Evolutionary conservation across 1,140 invertebrate species (phyloP), one percentile per base, ranked within the genome.

Genomic region (Zaprionus lachaisei): DNA sequence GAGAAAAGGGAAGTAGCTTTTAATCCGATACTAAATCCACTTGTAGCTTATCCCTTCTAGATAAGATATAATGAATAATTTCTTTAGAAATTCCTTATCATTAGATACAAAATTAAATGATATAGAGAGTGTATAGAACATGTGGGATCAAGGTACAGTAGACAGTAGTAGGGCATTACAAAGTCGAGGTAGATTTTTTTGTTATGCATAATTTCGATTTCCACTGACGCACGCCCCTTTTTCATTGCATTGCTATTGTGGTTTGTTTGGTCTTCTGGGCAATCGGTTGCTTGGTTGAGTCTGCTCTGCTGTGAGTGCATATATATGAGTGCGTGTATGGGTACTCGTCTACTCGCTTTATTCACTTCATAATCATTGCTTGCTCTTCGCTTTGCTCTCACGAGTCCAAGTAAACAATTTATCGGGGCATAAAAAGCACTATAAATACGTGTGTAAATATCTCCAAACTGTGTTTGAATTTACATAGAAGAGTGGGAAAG

Each of bases 181-280:
- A n/a, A 28, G 64, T 57, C 64, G 17, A 14, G 11, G 6, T 57
- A 7, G 15, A 3, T 11, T 12, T 4, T 4, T 14, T 1, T 2
- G 1, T 0, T 22, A 51, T 2, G 20, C 47, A 20, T 22, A 4
- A 14, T 17, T 47, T 47, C 47, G 47, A 24, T 51, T 51, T 47
- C 5, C 47, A 51, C 58, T 65, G 67, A 76, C 61, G 60, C 67
- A 71, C 68, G 61, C 73, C 73, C 73, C 56, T 44, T 60, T 65
- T 76, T 71, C 58, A 12, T 22, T 51, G 47, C n/a, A 49, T 49
- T 49, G 9, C 6, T 20, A 49, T 12, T 51, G 47, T 7, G 47
- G 47, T 51, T 51, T 51, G 47, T 51, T 24, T 51, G 47, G 47
- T 51, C 47, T 51, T 6, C n/a, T 47, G 41, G n/a, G 41, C n/a